These are phyloP conservation scores for Lordiphosa andalusiaca DNA, from an alignment of 2,888 invertebrate species.

Conservation along the genomic window DNA sequence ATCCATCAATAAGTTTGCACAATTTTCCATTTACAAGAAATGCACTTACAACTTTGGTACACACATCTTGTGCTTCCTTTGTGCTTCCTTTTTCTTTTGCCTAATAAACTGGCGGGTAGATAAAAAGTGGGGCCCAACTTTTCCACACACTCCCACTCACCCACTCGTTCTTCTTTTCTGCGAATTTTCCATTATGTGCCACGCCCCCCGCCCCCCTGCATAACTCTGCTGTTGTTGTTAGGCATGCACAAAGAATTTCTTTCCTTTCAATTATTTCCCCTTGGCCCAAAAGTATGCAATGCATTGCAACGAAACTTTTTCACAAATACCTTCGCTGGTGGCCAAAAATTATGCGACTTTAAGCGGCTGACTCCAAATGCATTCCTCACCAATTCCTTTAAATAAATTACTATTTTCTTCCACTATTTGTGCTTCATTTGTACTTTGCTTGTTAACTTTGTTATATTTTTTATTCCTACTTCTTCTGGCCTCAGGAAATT, in stretches of 20 bases:
- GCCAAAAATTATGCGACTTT: too few species aligned
- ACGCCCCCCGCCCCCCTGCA: constrained; percentile 20
- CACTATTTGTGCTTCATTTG: constrained; percentile 7
- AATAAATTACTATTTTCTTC: not conserved
- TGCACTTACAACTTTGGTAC: constrained; percentile 41
- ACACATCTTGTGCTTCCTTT: constrained; percentile 13
- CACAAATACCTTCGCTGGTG: constrained; percentile 24
- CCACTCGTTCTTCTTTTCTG: constrained; percentile 1
- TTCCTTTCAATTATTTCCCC: constrained; percentile 21
- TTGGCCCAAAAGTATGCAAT: constrained; percentile 28
- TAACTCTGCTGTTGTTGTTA: constrained; percentile 29
- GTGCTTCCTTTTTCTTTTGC: constrained; percentile 10
- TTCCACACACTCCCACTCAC: constrained; percentile 20
- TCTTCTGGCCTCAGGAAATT: constrained; percentile 52
- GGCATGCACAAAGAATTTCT: constrained; percentile 46
- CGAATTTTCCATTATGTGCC: constrained; percentile 30
- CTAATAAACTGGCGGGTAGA: constrained; percentile 32
- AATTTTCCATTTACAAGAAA: constrained; percentile 64
- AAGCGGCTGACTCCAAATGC: not conserved
- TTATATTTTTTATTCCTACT: constrained; percentile 23
- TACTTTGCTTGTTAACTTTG: constrained; percentile 45
- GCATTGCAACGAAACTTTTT: constrained; percentile 15
- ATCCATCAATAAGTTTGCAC: constrained; percentile 56
- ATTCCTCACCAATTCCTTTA: not conserved
- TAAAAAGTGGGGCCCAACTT: constrained; percentile 34